Base-by-base conservation (phyloP, 2,113 vertebrate species). In the Eidolon helvum region DNA sequence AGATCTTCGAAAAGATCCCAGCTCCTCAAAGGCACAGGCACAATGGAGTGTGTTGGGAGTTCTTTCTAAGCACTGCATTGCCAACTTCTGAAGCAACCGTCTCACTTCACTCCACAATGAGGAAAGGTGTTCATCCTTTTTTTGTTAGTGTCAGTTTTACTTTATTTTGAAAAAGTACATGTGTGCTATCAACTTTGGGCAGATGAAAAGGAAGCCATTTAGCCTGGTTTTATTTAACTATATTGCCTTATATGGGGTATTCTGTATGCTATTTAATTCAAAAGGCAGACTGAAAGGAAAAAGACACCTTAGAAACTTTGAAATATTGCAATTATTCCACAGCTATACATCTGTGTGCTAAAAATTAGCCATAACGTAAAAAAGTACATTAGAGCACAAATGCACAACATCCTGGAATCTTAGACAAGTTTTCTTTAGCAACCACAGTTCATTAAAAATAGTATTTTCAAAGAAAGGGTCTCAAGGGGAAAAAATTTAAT, bases 261-360 rank as follows among this genome's bases (percentile, higher is more conserved):
- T 63, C 38, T 63, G 8, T 79, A 45, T 50, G 30, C 63, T 95
- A n/a, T 91, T 83, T 83, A 92, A 65, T 89, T 94, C 68, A 33
- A 65, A 0, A 1, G 74, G 63, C 61, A 55, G 35, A 3, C 22
- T 95, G 72, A 14, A 82, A 74, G 14, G 22, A 50, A 30, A 66
- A 14, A 59, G 78, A 71, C 69, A 84, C 69, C 48, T 53, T 91
- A 94, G 78, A 57, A 69, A 69, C 86, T 82, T 93, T 91, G 83
- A 92, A n/a, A 65, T 53, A 50, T 3, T 26, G 63, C 72, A 28
- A 0, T 65, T 74, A 82, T 45, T 91, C 69, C 91, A 53, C 33
- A 97, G 84, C 19, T 85, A 14, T 92, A 33, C 35, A 77, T 77
- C 85, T 86, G n/a, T 30, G 69, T 7, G 4, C 86, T 83, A 75